Evolutionary conservation across 1,140 invertebrate species (phyloP).

Genomic region (Drosophila mayri): DNA sequence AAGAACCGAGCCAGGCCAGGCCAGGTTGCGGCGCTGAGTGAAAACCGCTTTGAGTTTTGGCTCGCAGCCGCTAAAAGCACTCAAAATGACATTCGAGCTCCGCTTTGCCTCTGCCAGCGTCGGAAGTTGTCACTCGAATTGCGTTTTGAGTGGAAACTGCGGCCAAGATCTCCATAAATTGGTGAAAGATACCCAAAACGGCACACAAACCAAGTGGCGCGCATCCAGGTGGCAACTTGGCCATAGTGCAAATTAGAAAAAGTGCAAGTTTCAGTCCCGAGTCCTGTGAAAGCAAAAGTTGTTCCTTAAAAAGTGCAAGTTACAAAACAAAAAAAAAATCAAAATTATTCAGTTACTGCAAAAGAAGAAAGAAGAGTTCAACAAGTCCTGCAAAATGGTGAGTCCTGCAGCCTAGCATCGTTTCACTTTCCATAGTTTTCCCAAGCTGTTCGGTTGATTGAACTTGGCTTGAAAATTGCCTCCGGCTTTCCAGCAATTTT

Average conservation of each 20-base stretch:
- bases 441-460: slow-evolving; percentile 29
- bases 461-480: slow-evolving; percentile 38
- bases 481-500: slow-evolving; percentile 30
- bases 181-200: slow-evolving; percentile 78
- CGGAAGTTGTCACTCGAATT: slow-evolving; percentile 62
- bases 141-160: slow-evolving; percentile 74
- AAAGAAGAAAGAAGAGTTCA: background rate
- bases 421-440: background rate
- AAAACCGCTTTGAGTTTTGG: slow-evolving; percentile 22
- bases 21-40: slow-evolving; percentile 14
- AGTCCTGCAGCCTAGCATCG: slow-evolving; percentile 27
- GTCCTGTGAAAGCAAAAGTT: slow-evolving; percentile 28
- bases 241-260: slow-evolving; percentile 9
- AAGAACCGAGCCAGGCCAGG: background rate
- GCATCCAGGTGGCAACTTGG: slow-evolving; percentile 58
- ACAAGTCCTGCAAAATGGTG: slow-evolving; percentile 41
- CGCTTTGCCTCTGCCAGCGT: slow-evolving; percentile 31
- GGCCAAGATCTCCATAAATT: slow-evolving; percentile 77
- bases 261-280: slow-evolving; percentile 38
- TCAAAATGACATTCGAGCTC: slow-evolving; percentile 75
- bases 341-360: slow-evolving; percentile 17
- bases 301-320: slow-evolving; percentile 34
- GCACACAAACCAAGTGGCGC: slow-evolving; percentile 67
- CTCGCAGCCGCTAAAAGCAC: slow-evolving; percentile 36
- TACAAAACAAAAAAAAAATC: background rate